Conservation (phyloP, 2,797 vertebrate genomes). For the Balearica regulorum region DNA sequence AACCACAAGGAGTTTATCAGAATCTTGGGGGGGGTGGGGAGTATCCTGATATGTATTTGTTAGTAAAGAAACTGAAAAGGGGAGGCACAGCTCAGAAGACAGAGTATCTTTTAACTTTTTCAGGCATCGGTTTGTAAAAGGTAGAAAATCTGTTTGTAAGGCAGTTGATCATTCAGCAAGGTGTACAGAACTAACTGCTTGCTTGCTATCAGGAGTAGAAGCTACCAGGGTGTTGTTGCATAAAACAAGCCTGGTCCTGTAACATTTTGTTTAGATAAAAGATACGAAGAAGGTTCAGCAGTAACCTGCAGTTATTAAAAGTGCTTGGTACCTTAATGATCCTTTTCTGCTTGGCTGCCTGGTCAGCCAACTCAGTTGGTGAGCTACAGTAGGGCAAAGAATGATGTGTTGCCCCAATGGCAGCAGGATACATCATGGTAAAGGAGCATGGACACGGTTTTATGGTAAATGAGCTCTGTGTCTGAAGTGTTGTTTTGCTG, state of each 20-base stretch:
- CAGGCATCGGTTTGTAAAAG: neutral
- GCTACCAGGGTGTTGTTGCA: neutral
- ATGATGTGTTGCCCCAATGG: fast-evolving
- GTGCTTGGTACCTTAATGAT: neutral
- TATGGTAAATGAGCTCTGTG: neutral
- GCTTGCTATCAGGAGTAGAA: neutral
- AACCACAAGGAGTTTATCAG: neutral
- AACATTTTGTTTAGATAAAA: conserved; percentile 22
- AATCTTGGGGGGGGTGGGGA: fast-evolving
- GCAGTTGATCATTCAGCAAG: fast-evolving
- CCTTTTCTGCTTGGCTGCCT: neutral
- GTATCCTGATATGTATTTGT: neutral
- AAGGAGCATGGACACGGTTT: fast-evolving
- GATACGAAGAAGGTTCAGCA: neutral
- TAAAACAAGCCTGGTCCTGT: conserved; percentile 34
- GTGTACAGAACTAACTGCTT: neutral
- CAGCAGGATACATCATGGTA: fast-evolving
- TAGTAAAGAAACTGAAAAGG: neutral
- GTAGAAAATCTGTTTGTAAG: neutral
- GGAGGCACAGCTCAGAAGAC: neutral
- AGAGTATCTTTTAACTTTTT: neutral
- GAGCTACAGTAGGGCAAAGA: neutral
- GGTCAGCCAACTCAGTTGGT: neutral
- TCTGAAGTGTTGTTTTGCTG: neutral
- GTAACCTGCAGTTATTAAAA: neutral